A percentile compares a stretch with the other conserved stretches of the same genome.
Conservation (phyloP, 2,888 invertebrate genomes). For the Tryphoninae sp. region DNA sequence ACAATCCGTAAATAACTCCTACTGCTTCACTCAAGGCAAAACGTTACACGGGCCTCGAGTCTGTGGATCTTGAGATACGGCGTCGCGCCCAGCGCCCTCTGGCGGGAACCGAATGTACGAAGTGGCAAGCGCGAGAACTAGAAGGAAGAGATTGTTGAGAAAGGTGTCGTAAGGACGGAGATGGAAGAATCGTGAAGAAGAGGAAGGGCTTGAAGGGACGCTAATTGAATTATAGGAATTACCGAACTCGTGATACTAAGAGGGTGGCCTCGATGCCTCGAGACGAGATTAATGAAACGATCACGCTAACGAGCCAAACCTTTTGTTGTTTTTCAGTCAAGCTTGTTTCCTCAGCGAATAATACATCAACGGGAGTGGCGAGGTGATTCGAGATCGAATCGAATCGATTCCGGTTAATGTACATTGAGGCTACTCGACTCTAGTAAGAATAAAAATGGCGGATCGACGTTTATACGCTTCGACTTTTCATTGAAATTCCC, state of each 20-base stretch:
- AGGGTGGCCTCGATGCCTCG: conserved; percentile 67
- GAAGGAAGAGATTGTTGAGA: conserved; percentile 46
- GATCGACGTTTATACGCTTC: neutral
- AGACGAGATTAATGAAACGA: conserved; percentile 77
- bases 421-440: conserved; percentile 5
- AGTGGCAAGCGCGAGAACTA: conserved; percentile 11
- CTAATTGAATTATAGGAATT: conserved; percentile 80
- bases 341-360: conserved; percentile 2
- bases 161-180: conserved; percentile 4
- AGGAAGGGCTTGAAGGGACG: conserved; percentile 43
- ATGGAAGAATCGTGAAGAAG: conserved; percentile 16
- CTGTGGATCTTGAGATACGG: conserved; percentile 44
- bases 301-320: conserved; percentile 74
- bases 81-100: conserved; percentile 18
- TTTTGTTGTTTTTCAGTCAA: conserved; percentile 44
- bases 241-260: conserved; percentile 75
- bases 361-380: conserved; percentile 14
- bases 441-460: neutral
- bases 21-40: conserved; percentile 25
- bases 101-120: conserved; percentile 17
- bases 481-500: conserved; percentile 1
- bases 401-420: conserved; percentile 13
- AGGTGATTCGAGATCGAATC: neutral
- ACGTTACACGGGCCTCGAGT: conserved; percentile 31
- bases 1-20: conserved; percentile 73